A percentile compares a stretch with the other conserved stretches of the same genome.
These are phyloP conservation scores for Dasypolia templi DNA, from an alignment of 2,888 invertebrate genomes.

Conservation along the genomic window DNA sequence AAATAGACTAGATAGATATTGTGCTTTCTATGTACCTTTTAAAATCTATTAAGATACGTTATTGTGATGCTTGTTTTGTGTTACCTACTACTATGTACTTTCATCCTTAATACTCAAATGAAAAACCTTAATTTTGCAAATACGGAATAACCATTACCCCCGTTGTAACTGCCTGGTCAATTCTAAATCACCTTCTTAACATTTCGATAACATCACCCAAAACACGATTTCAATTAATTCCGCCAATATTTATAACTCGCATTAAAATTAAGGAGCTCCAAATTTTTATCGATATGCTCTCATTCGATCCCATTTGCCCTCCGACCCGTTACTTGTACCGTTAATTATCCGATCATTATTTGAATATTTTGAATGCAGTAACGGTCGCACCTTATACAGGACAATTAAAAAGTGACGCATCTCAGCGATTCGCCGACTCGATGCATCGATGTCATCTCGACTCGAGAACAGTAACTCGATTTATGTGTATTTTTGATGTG, in stretches of 20 bases:
- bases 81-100: too few relatives aligned
- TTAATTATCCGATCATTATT: constrained; percentile 86
- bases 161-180: constrained; percentile 22
- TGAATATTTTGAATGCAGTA: constrained; percentile 77
- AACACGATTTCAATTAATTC: constrained; percentile 57
- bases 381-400: constrained; percentile 83
- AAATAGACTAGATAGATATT: too few relatives aligned
- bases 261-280: constrained; percentile 59
- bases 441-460: constrained; percentile 69
- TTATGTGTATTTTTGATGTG: constrained; percentile 57
- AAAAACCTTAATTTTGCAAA: neutral
- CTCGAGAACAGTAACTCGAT: constrained; percentile 60
- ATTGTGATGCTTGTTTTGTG: too few relatives aligned
- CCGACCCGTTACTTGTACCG: constrained; percentile 88
- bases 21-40: too few relatives aligned
- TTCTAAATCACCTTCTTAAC: constrained; percentile 46
- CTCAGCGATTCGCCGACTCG: constrained; percentile 71
- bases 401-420: constrained; percentile 88
- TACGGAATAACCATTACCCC: neutral
- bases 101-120: too few relatives aligned
- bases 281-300: constrained; percentile 67
- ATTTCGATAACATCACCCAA: constrained; percentile 30
- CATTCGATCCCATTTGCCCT: constrained; percentile 75
- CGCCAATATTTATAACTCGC: constrained; percentile 48
- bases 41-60: too few relatives aligned